Evolutionary conservation across 2,888 invertebrate genomes (phyloP), one percentile per base, ranked within the genome.

Genomic region (Acanthosepion lycidas): DNA sequence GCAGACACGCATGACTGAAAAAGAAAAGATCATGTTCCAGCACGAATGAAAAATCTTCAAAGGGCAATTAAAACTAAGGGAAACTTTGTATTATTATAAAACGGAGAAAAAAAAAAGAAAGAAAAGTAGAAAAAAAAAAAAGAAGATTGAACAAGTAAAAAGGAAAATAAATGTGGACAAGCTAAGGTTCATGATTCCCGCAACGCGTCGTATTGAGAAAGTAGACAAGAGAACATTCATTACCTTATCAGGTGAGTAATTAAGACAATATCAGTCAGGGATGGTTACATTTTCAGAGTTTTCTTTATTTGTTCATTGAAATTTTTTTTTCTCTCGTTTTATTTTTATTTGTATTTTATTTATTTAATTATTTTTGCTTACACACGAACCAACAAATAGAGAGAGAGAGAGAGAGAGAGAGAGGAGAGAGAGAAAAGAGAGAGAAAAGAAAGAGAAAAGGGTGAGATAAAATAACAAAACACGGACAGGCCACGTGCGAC

Each of bases 181-280:
- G n/a, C n/a, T 78, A 78, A 78, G 78, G 78, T 78, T 78, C 78
- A 78, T 78, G 78, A 78, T n/a, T 78, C n/a, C 78, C 33, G n/a
- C 18, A 33, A 33, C 78, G 78, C n/a, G 78, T 0, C n/a, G 78
- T n/a, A n/a, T 78, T 78, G 78, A 33, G n/a, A 78, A 78, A 78
- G n/a, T 33, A n/a, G 78, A 78, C n/a, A n/a, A 12, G n/a, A 78
- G n/a, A 78, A 15, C n/a, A n/a, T 78, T n/a, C 59, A 59, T 59
- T 59, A 59, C 59, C 23, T 59, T 23, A 59, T 59, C 78, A 78
- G 78, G 78, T 78, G 78, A 78, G 15, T 78, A 78, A 78, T 78
- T 78, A 78, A n/a, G 78, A 33, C n/a, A 3, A 78, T n/a, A 15
- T 78, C n/a, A 78, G 78, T 78, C n/a, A 33, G n/a, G 78, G n/a